phyloP scores from a whole-genome alignment of 2,888 invertebrate species.

The Brachycybe producta region DNA sequence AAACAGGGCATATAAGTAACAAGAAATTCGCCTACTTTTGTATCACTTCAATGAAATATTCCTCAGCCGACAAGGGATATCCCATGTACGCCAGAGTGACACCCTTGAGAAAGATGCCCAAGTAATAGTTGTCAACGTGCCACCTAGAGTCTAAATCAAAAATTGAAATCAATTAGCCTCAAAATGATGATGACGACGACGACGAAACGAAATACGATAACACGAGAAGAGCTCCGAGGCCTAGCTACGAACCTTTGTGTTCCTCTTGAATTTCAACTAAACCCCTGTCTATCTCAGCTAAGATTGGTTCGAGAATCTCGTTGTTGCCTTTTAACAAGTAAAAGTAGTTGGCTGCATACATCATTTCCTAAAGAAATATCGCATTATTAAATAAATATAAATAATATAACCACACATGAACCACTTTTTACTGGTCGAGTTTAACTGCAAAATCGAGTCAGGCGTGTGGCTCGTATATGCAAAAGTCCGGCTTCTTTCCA shows the following conservation, averaged over 20 bases:
- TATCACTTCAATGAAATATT: conserved; percentile 51
- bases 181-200: too few relatives aligned
- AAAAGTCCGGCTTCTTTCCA: too few relatives aligned
- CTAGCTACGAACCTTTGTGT: conserved; percentile 8
- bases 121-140: conserved; percentile 56
- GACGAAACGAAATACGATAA: not conserved
- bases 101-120: conserved; percentile 66
- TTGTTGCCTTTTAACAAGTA: conserved; percentile 27
- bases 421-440: too few relatives aligned
- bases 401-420: not conserved
- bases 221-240: not conserved
- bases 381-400: not conserved
- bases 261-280: conserved; percentile 13
- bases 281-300: conserved; percentile 7
- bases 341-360: conserved; percentile 89
- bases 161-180: not conserved
- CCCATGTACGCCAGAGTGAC: conserved; percentile 67
- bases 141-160: conserved; percentile 24
- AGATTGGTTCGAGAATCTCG: conserved; percentile 11
- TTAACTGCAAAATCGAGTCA: too few relatives aligned
- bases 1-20: not conserved
- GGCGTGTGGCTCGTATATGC: too few relatives aligned
- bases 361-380: conserved; percentile 51
- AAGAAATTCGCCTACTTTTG: conserved; percentile 35
- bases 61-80: conserved; percentile 60